Conservation (phyloP, 2,113 vertebrate genomes). For the Colistium nudipinnis region DNA sequence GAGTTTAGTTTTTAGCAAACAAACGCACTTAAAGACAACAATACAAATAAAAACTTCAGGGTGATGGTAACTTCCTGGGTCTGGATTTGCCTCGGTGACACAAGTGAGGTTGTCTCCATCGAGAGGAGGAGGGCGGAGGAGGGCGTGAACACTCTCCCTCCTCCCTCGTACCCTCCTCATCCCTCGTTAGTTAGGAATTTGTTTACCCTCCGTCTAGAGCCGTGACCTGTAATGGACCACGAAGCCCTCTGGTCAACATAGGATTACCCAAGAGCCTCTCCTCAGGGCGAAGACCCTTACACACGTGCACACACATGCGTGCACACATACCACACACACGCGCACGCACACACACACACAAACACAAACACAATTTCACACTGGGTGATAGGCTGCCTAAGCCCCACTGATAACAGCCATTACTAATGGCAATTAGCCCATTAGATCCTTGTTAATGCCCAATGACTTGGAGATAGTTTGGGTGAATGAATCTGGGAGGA, state of each 20-base stretch:
- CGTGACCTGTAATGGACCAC: constrained; percentile 79
- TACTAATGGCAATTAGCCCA: constrained; percentile 77
- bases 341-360: constrained; percentile 45
- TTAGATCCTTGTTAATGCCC: constrained; percentile 75
- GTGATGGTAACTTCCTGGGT: constrained; percentile 4
- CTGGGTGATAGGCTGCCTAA: constrained; percentile 61
- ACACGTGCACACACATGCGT: constrained; percentile 44
- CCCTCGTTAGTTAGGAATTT: constrained; percentile 83
- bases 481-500: constrained; percentile 70
- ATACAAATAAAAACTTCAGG: neutral
- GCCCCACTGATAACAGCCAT: constrained; percentile 67
- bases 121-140: constrained; percentile 20
- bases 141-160: constrained; percentile 47
- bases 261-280: constrained; percentile 78
- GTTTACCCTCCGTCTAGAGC: constrained; percentile 78
- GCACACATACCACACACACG: constrained; percentile 42
- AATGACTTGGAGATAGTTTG: constrained; percentile 56
- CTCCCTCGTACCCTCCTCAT: constrained; percentile 60
- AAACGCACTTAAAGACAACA: neutral
- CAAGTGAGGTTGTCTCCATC: constrained; percentile 3
- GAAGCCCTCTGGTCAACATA: constrained; percentile 81
- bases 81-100: constrained; percentile 21
- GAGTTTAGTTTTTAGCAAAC: no score
- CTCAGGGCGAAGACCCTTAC: constrained; percentile 55
- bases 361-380: no score